Base-by-base conservation (phyloP, 2,797 vertebrate genomes). In the Neomorphus geoffroyi region DNA sequence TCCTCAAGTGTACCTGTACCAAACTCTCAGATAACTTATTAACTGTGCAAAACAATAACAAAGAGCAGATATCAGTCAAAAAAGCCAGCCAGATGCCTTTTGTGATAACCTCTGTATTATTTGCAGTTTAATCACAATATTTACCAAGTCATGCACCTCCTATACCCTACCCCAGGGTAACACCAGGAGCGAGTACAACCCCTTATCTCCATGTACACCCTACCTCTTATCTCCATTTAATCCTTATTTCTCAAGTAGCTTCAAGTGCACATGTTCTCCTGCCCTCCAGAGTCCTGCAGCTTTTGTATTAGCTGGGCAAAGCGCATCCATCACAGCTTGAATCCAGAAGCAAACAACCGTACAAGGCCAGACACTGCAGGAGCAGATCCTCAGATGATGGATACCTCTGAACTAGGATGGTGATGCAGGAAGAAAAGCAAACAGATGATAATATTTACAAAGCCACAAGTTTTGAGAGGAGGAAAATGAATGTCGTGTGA, bases 291-390 rank as follows among this genome's bases (percentile, higher is more conserved):
- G 30, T 35, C 39, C 65, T 33, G 14, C 3, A 43, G 57, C 30
- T 43, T 70, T 85, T 37, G 23, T 19, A 54, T 60, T 22, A 74
- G 33, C 57, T 80, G 32, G 45, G 65, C 37, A 80, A 75, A 60
- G 27, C 3, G 0, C 62, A 57, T 58, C 61, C 45, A 62, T 39
- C 30, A 11, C 7, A 2, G n/a, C 56, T 58, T 4, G 1, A 30
- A 60, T 54, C 46, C 39, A 70, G 56, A 88, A 80, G 33, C n/a
- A 62, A 74, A 19, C 27, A 37, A 9, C 14, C 3, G 1, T 22
- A 18, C 11, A 16, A 77, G 51, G 27, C 27, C 75, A 58, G 53
- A 56, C n/a, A 10, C 27, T 6, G n/a, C 53, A 39, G 51, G 28
- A 70, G 39, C 75, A 62, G 41, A 30, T 30, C 26, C 35, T 72